Evolutionary conservation across 2,888 invertebrate species (phyloP), one percentile per base, ranked within the genome.

Genomic region (Seira sanloemensis): DNA sequence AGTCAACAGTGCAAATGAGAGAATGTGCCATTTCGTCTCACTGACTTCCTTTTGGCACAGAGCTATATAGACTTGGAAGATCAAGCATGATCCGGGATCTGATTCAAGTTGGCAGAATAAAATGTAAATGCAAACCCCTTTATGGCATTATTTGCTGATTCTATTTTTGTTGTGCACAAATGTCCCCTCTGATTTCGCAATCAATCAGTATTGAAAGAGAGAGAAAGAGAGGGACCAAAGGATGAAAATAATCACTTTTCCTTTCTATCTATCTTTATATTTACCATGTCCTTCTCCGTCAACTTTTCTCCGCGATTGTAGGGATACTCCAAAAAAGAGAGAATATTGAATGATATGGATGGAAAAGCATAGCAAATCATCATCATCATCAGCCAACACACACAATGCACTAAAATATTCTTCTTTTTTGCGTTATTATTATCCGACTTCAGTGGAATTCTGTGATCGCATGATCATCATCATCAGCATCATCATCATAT

Each of bases 331-430:
- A n/a, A 37, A 37, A 7, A 50, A 50, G 5, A 50, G n/a, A 50
- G 50, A 50, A 50, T 50, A 50, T 50, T 50, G 50, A 50, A 50
- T 50, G 50, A 50, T 50, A 50, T 50, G 50, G 50, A 50, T 50
- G 50, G n/a, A 16, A 12, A 50, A 50, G 50, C 50, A 50, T 50
- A 50, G n/a, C n/a, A n/a, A n/a, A n/a, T n/a, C n/a, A n/a, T n/a
- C n/a, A n/a, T 50, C 50, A 50, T 50, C 50, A 50, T 2, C 50
- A 50, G 50, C 16, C n/a, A 50, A 50, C 50, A 50, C 50, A 50
- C n/a, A 50, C 50, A 50, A 50, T n/a, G 50, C 50, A n/a, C n/a
- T n/a, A n/a, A n/a, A n/a, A n/a, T n/a, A n/a, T n/a, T n/a, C n/a
- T n/a, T n/a, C n/a, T n/a, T n/a, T n/a, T n/a, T n/a, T n/a, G n/a